Conservation (phyloP, 2,113 vertebrate species). For the Colistium nudipinnis region DNA sequence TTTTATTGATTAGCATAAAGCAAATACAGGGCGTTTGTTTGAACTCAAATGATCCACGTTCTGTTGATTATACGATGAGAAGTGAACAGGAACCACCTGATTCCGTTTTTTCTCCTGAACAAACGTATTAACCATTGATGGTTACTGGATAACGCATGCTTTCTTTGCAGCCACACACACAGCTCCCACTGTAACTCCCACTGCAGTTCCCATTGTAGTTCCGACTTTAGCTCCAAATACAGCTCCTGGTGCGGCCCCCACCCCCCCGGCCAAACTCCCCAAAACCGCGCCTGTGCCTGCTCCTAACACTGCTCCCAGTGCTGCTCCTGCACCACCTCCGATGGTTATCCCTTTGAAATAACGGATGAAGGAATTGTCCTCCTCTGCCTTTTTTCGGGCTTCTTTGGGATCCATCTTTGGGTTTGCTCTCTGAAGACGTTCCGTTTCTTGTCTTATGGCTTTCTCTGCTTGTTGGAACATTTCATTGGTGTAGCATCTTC, state of each 20-base stretch:
- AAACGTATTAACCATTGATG: not conserved
- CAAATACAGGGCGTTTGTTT: too few relatives aligned
- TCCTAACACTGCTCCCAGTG: not conserved
- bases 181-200: not conserved
- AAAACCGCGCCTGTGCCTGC: too few relatives aligned
- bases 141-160: not conserved
- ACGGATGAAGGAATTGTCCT: not conserved
- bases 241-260: too few relatives aligned
- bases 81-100: too few relatives aligned
- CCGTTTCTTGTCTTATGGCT: not conserved
- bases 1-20: too few relatives aligned
- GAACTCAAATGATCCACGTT: too few relatives aligned
- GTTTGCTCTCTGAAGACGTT: not conserved
- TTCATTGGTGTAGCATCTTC: slow-evolving; percentile 38
- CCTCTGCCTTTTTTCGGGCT: not conserved
- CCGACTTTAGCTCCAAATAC: too few relatives aligned
- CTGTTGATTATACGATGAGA: too few relatives aligned
- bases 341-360: not conserved
- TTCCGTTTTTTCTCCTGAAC: too few relatives aligned
- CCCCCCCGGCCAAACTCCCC: too few relatives aligned
- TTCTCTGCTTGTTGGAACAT: slow-evolving; percentile 38
- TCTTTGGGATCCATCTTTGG: not conserved
- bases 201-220: not conserved
- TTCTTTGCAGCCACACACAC: not conserved
- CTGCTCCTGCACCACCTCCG: not conserved